Evolutionary conservation across 2,888 invertebrate genomes (phyloP), one percentile per base, ranked within the genome.

Genomic region (Acleris cristana): DNA sequence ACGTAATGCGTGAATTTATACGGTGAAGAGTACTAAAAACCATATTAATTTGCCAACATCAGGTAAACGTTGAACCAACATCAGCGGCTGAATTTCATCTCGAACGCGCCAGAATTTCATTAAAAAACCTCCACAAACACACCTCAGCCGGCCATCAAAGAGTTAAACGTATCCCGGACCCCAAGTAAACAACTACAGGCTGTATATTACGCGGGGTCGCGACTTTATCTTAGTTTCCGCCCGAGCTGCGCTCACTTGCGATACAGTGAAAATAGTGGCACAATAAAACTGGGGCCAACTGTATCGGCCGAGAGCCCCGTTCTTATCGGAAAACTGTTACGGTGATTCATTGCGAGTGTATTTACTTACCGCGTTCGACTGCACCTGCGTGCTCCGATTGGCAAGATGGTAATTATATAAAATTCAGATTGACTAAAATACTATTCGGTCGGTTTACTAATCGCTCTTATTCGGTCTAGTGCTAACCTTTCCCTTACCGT

Each of bases 161-260:
- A 51, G 51, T 58, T 48, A 10, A 21, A 26, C 58, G 23, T 57
- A 57, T 49, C 34, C 64, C 49, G 23, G 44, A 40, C 55, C 56
- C 45, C 59, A 58, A 70, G 66, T 58, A 64, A 64, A 63, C 64
- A 64, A 51, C 59, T 26, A 56, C 23, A 10, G 81, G 84, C 82
- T 81, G 85, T 90, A 88, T 84, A 85, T 88, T 85, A 89, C 85
- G 74, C 79, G 76, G 84, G 85, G 85, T 82, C 84, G 85, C 87
- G 89, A 87, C 88, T 90, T 70, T 91, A 92, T 91, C 90, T 87
- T 78, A 86, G 88, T 88, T 90, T 91, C 90, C 90, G 86, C 87
- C 82, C 83, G 88, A 84, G 83, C 83, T 87, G 85, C 86, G 84
- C 85, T 84, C 84, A 78, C 81, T 80, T 79, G 85, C 90, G 89